Evolutionary conservation across 2,888 invertebrate species (phyloP).

Genomic region (Cheilosia scutellata): DNA sequence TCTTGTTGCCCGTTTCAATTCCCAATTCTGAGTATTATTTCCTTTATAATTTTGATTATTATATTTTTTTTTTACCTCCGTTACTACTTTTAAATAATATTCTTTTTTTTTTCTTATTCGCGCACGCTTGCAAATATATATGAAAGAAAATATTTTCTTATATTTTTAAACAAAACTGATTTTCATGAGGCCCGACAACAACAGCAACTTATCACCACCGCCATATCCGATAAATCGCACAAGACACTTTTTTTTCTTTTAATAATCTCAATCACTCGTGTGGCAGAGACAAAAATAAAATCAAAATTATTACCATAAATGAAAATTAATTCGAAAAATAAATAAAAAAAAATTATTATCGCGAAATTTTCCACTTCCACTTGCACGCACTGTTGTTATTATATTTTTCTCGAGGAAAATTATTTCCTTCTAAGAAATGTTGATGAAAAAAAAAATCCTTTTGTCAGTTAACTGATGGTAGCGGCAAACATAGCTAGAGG

Average conservation of each 20-base stretch:
- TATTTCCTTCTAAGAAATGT: conserved; percentile 41
- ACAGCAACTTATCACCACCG: conserved; percentile 7
- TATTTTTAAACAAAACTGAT: conserved; percentile 1
- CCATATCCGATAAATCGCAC: conserved; percentile 17
- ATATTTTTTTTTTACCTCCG: background rate
- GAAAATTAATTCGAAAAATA: conserved; percentile 58
- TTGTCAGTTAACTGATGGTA: conserved; percentile 52
- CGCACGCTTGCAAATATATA: background rate
- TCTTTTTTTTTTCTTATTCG: background rate
- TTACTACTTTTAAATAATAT: background rate
- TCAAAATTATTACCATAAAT: conserved; percentile 1
- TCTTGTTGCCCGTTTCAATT: conserved; percentile 9
- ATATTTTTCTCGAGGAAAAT: conserved; percentile 14
- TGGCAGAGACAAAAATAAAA: background rate
- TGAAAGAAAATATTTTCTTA: conserved; percentile 10
- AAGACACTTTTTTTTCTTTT: background rate
- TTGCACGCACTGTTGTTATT: background rate
- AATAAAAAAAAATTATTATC: conserved; percentile 48
- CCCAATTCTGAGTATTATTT: background rate
- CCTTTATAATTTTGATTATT: background rate
- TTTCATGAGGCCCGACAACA: conserved; percentile 35
- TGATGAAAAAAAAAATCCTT: conserved; percentile 42
- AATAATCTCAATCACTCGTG: background rate
- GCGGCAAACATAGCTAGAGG: conserved; percentile 42
- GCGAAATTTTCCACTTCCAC: conserved; percentile 28